Conservation (phyloP, 2,113 vertebrate genomes). For the Sylvietta virens region DNA sequence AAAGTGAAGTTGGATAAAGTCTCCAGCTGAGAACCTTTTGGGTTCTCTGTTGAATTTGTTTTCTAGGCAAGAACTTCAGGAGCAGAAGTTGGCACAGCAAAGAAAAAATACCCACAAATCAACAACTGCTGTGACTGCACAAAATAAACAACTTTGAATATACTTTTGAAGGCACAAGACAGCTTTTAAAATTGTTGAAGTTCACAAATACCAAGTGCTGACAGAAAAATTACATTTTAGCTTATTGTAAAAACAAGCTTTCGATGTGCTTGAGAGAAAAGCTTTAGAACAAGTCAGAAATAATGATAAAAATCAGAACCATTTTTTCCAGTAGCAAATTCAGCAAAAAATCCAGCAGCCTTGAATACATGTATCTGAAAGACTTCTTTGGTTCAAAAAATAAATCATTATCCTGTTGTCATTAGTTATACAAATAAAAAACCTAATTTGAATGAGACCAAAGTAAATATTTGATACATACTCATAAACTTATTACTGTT, state of each 20-base stretch:
- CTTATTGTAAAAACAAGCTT: slow-evolving; percentile 24
- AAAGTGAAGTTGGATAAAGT: background rate
- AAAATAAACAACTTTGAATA: background rate
- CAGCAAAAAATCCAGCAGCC: slow-evolving; percentile 28
- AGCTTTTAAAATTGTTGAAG: slow-evolving; percentile 30
- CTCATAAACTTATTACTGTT: slow-evolving; percentile 42
- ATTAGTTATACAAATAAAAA: slow-evolving; percentile 43
- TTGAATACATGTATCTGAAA: slow-evolving; percentile 18
- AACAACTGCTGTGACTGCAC: background rate
- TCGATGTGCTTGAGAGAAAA: slow-evolving; percentile 2
- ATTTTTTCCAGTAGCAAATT: slow-evolving; percentile 9
- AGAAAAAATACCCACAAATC: background rate
- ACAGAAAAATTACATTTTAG: slow-evolving; percentile 11
- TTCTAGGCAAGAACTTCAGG: background rate
- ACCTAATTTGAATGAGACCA: slow-evolving; percentile 41
- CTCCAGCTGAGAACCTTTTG: background rate
- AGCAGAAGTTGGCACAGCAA: background rate
- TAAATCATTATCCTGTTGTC: slow-evolving; percentile 36
- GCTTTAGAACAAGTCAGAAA: background rate
- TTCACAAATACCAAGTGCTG: slow-evolving; percentile 2
- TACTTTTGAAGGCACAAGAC: slow-evolving; percentile 12
- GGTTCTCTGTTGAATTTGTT: background rate
- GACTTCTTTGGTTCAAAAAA: slow-evolving; percentile 13
- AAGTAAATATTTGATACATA: slow-evolving; percentile 52
- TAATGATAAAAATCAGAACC: slow-evolving; percentile 33